phyloP scores from a whole-genome alignment of 2,797 vertebrate genomes.

The Pseudocheirus occidentalis region DNA sequence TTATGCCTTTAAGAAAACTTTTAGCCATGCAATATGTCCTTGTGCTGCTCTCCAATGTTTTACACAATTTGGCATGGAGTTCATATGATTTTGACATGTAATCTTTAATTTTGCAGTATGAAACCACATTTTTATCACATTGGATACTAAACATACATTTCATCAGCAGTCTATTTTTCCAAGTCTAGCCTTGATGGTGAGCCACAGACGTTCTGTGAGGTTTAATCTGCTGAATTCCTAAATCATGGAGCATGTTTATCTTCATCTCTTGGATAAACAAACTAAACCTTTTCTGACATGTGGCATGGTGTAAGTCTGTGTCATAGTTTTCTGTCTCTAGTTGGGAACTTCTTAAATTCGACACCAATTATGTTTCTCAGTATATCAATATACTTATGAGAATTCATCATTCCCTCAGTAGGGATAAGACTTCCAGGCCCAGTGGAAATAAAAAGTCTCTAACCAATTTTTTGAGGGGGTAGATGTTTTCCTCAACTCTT shows the following conservation, averaged over 20 bases:
- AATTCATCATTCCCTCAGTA: background rate
- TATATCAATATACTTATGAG: background rate
- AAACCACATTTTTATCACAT: background rate
- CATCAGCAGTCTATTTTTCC: background rate
- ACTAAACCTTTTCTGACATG: background rate
- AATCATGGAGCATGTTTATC: background rate
- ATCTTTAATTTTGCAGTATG: background rate
- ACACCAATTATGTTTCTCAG: background rate
- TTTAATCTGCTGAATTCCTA: background rate
- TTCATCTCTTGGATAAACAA: background rate
- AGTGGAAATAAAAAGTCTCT: background rate
- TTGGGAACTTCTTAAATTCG: background rate
- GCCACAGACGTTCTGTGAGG: background rate
- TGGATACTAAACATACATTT: background rate
- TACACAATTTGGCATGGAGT: background rate
- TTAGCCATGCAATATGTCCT: background rate
- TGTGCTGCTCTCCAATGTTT: background rate
- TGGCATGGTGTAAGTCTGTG: background rate
- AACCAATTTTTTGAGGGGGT: background rate
- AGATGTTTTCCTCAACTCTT: background rate
- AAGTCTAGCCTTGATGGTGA: background rate
- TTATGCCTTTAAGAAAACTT: background rate
- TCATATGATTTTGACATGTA: background rate
- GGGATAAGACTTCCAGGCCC: background rate
- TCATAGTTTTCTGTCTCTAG: background rate